Base-by-base conservation (phyloP, 1,140 invertebrate genomes). In the Heliconius congener region DNA sequence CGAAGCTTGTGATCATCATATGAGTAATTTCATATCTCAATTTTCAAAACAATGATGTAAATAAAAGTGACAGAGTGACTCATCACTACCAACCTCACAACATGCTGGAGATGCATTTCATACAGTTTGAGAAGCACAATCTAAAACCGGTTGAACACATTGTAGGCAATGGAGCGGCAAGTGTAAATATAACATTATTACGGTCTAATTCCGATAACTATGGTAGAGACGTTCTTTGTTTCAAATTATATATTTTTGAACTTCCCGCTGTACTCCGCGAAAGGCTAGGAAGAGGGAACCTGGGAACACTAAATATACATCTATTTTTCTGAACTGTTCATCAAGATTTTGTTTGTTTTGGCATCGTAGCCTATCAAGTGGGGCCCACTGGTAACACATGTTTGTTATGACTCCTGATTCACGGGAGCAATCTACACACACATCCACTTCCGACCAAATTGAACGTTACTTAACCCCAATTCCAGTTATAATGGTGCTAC, bases 121-220 rank as follows among this genome's bases (percentile, higher is more conserved):
- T 0, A 13, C 50, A 66, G 72, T 84, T 86, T 84, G 80, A 80
- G 82, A 73, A 73, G 27, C 83, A 6, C 71, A 23, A 52, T 2
- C 0, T 2, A 4, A 74, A 79, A 87, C 85, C 80, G 81, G 84
- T 85, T 42, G 73, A 71, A 71, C 55, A 82, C 81, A 83, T 84
- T 81, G 82, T 81, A 82, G 75, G 77, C 78, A 74, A 79, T 79
- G 79, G 76, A 78, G 50, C 70, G 79, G 77, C 78, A 80, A 87
- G 84, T 87, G 84, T 87, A 83, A 87, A 85, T 87, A 85, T 81
- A 66, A 70, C 80, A 83, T 82, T 81, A 83, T 83, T 82, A 74
- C 80, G 77, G 60, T 66, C 60, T 66, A 66, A 30, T 66, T 66
- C 60, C 60, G 27, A 66, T 66, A 66, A 66, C 27, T 66, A 66